Base-by-base conservation (phyloP, 2,113 vertebrate species). In the Brachypteracias leptosomus region DNA sequence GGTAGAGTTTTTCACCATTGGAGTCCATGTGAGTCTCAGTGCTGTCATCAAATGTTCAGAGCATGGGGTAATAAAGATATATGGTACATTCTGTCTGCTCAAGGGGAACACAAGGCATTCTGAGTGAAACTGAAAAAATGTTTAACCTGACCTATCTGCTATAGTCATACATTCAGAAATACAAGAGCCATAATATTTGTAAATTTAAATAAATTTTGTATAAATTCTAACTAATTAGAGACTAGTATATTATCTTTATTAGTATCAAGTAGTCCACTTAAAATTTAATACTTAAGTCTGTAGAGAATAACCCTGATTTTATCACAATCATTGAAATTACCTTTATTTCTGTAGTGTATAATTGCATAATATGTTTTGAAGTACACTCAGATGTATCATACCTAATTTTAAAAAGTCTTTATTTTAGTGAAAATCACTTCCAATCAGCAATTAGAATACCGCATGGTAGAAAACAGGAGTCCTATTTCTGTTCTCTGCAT, bases 351-450 rank as follows among this genome's bases (percentile, higher is more conserved):
- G 31, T 59, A 63, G 33, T 38, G 6, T 89, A 13, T 65, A 75
- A 88, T 78, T 85, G 61, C 72, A 57, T 63, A 89, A 95, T 95
- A 36, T 72, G 62, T 88, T 94, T 90, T 79, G 61, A 91, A 82
- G 70, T 31, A 91, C 24, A 38, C 61, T 93, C 36, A 84, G 59
- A 91, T 55, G 66, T 73, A 72, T 79, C 67, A 91, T 88, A 85
- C 54, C 44, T 90, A n/a, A 89, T 91, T 91, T 93, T 90, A 51
- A 59, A 67, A 84, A 71, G 29, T 42, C 51, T 93, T 93, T 85
- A 73, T 93, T 95, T 87, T 70, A 85, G 66, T 57, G 66, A 88
- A 92, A 85, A 85, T 85, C 16, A 35, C 67, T 57, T 89, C 74
- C 62, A 87, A 65, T 89, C 57, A 61, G 67, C 58, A 81, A 67